Evolutionary conservation across 2,797 vertebrate genomes (phyloP), one percentile per base, ranked within the genome.

Genomic region (Phataginus tricuspis): DNA sequence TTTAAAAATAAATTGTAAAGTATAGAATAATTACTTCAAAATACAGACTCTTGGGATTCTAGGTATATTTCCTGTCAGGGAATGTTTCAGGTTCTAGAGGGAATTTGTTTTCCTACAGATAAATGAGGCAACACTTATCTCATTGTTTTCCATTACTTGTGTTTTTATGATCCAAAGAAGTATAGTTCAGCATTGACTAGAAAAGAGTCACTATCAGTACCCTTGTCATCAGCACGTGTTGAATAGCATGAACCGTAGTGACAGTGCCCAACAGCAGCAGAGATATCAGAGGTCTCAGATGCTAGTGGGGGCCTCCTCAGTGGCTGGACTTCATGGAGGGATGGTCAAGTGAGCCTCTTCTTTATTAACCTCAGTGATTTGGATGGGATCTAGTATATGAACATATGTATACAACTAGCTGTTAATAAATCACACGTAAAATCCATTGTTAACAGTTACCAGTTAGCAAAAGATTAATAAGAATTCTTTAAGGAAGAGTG

Each of bases 1-100:
- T 96, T 86, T 63, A 61, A 64, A 92, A 92, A 80, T 78, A 27
- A 42, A 34, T 85, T 95, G 37, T 68, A 34, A 86, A 42, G n/a
- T 83, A 37, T 2, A 87, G 45, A 84, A n/a, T 68, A 92, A 6
- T 85, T 55, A 72, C 49, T 57, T 84, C 68, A 90, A 75, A 93
- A 64, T 87, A 16, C 11, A 39, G 11, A 16, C 57, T 83, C 18
- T 39, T 74, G n/a, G 51, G 10, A 75, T 18, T 59, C 4, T 83
- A 69, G 59, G 12, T 1, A n/a, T 80, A 51, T 64, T 94, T 59
- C 25, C 29, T 77, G 1, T 37, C 37, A 53, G 61, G 23, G 34
- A 69, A 31, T 42, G 15, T 23, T 51, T 27, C 27, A 77, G n/a
- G 42, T 79, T 90, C 39, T 86, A 45, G 29, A 87, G 55, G 29